These are phyloP conservation scores for Climacteris rufus DNA, from an alignment of 2,113 vertebrate genomes.

Conservation along the genomic window DNA sequence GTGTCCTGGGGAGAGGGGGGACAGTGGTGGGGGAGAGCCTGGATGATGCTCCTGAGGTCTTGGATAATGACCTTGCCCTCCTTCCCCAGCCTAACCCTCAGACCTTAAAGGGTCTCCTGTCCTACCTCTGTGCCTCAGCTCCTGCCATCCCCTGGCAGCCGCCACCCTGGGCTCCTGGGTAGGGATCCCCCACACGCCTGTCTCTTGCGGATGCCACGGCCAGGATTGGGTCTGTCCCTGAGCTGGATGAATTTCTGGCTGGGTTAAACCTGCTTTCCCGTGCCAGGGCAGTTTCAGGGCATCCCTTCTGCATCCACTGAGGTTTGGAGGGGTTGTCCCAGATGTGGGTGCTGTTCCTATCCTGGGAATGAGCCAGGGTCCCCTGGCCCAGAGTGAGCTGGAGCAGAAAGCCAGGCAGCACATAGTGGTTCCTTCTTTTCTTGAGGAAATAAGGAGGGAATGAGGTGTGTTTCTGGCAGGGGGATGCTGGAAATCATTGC, in stretches of 20 bases:
- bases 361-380: neutral
- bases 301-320: neutral
- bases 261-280: neutral
- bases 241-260: neutral
- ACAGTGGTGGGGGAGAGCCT: neutral
- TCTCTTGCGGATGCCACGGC: neutral
- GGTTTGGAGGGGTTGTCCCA: neutral
- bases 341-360: neutral
- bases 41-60: neutral
- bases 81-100: fast-evolving
- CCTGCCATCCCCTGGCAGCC: neutral
- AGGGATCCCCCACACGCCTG: neutral
- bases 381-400: fast-evolving
- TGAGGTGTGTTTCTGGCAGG: neutral
- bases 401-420: neutral
- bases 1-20: neutral
- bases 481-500: neutral
- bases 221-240: neutral
- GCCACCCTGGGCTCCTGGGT: neutral
- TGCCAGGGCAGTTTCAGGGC: neutral
- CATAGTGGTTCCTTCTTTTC: neutral
- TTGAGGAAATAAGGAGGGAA: neutral
- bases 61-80: neutral
- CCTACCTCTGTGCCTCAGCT: neutral
- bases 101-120: neutral